A percentile compares a stretch with the other conserved stretches of the same genome.
Evolutionary conservation across 2,888 invertebrate species (phyloP).

Genomic region (Mythimna loreyi): DNA sequence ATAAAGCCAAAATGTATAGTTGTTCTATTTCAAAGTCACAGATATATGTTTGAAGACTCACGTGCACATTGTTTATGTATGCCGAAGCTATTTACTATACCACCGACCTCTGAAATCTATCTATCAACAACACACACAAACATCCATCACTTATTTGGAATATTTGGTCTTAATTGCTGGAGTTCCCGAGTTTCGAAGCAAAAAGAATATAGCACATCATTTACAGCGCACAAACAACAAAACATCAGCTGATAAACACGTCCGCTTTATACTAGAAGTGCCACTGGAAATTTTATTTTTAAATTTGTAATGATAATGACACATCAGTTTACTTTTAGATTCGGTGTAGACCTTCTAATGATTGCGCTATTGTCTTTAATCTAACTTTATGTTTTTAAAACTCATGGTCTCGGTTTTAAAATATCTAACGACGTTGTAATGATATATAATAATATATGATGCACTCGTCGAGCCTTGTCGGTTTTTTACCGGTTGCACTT

Average conservation of each 20-base stretch:
- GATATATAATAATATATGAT: no score
- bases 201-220: background rate
- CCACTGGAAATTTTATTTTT: constrained; percentile 18
- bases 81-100: no score
- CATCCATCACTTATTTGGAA: no score
- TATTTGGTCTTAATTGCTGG: no score
- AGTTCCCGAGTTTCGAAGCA: background rate
- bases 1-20: no score
- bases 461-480: background rate
- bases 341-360: background rate
- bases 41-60: no score
- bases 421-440: background rate
- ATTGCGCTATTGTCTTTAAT: background rate
- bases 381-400: background rate
- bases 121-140: no score
- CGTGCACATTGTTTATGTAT: no score
- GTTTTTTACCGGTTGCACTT: no score
- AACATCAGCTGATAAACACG: constrained; percentile 27
- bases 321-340: background rate
- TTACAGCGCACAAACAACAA: constrained; percentile 3
- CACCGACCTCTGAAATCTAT: no score
- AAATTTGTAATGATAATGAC: constrained; percentile 16
- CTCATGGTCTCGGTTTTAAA: background rate
- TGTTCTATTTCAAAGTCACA: no score
- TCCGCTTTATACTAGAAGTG: constrained; percentile 30